Base-by-base conservation (phyloP, 2,888 invertebrate genomes). In the Perithous albicinctus region DNA sequence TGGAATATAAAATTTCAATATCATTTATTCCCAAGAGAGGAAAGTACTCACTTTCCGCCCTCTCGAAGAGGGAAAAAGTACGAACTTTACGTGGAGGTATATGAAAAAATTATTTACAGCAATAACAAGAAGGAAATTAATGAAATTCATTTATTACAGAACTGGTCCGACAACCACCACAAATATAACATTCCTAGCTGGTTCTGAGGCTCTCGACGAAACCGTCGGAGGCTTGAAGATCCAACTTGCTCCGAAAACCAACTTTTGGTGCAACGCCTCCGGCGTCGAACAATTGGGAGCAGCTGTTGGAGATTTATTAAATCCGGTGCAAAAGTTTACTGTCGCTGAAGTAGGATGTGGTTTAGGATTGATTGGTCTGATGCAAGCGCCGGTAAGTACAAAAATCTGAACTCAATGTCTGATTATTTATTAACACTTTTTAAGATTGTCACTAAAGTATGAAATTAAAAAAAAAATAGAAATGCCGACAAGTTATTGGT, bases 281-380 rank as follows among this genome's bases (percentile, higher is more conserved):
- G 92, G 92, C 2, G 90, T 90, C 43, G 92, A 91, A 84, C 88
- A 89, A 76, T 85, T 93, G 35, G 89, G 90, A 10, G 88, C 88
- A 41, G 86, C 90, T 5, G 89, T 93, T n/a, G 82, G 85, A 18
- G 89, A 91, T 69, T 83, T 92, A 18, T 83, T 92, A 32, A 75
- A 84, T 12, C 91, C 91, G 4, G 86, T 86, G 20, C 80, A 83
- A 32, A 90, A 88, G 73, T 88, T 87, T 8, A 90, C 90, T 15
- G 85, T 93, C 3, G 84, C 92, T 35, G 92, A 93, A 88, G 87
- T 93, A 67, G 92, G 92, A 56, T 93, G 92, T 80, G 92, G 92
- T 15, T 89, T 91, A 63, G 92, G 92, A 8, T 85, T 92, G 0
- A 89, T 91, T 61, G 91, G 92, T 54, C 86, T 93, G 43, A 90